Conservation (phyloP, 1,140 invertebrate species). For the Anastrepha obliqua region DNA sequence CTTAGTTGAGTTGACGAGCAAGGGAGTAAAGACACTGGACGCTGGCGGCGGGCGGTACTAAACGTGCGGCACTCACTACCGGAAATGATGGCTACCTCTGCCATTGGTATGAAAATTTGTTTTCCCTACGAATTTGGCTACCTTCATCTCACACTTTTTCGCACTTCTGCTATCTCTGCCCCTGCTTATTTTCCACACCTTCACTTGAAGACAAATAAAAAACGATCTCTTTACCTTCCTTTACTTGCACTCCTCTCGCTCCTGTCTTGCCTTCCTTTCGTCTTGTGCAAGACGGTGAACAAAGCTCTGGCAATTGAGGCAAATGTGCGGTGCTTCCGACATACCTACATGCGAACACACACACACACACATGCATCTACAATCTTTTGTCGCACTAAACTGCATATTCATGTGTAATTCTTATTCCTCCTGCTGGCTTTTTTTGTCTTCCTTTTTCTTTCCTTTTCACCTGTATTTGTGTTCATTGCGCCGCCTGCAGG, state of each 20-base stretch:
- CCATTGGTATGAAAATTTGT: not conserved
- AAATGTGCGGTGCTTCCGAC: not conserved
- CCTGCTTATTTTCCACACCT: not conserved
- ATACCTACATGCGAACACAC: too few relatives aligned
- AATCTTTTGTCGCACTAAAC: not conserved
- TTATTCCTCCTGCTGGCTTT: not conserved
- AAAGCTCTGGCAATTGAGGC: not conserved
- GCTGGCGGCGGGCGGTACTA: too few relatives aligned
- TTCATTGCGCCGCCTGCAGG: constrained; percentile 6
- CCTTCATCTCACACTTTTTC: not conserved
- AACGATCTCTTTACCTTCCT: not conserved
- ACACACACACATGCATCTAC: not conserved
- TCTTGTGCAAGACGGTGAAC: not conserved
- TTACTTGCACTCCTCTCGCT: not conserved
- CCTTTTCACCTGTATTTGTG: constrained; percentile 14
- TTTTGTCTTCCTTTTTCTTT: not conserved
- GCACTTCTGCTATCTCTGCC: not conserved
- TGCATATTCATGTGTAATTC: not conserved
- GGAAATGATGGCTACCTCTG: not conserved
- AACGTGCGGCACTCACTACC: too few relatives aligned
- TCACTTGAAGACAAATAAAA: not conserved
- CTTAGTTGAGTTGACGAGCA: not conserved
- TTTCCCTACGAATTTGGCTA: not conserved
- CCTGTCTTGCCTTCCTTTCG: too few relatives aligned
- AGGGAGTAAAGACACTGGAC: too few relatives aligned